Base-by-base conservation (phyloP, 37 sponge, comb jelly and placozoan genomes). In the Oopsacas minuta region DNA sequence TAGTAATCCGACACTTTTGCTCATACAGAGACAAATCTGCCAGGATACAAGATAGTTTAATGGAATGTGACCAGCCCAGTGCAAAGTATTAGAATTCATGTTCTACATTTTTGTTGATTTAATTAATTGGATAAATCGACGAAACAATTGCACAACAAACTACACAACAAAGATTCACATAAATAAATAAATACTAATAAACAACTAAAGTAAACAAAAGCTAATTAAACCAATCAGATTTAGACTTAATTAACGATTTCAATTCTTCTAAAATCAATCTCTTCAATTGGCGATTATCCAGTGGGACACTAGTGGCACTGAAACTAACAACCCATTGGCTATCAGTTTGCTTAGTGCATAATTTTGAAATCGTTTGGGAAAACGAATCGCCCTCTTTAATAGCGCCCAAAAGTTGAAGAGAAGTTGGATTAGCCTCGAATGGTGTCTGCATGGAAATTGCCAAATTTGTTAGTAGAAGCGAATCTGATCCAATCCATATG, bases 391-490 rank as follows among this genome's bases (percentile, higher is more conserved):
- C 75, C 28, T 61, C 75, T 12, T 61, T 61, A 25, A 34, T n/a
- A 32, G 22, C 28, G 28, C 75, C 75, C 28, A 61, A 25, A 25
- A 61, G 28, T 34, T 61, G 75, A 20, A 61, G 22, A 20, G 75
- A 61, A n/a, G 22, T 61, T 61, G 75, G 75, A 32, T 20, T 7
- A 5, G 7, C 1, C 32, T 61, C 75, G 28, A 61, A 61, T 25
- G 75, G 75, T 20, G 75, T 61, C 30, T 61, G 75, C 75, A 61
- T 61, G 1, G 75, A 20, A 61, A 61, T 61, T 10, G 75, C 75
- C 5, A 61, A 12, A 25, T 25, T 32, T 61, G 7, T n/a, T 12
- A 61, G 5, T 25, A 32, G 22, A 25, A 61, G 17, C 28, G 49
- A 42, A 42, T 61, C 22, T 10, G 28, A 25, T 20, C 75, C 75